phyloP scores from a whole-genome alignment of 2,113 vertebrate species.

The Zosterops pallidus region DNA sequence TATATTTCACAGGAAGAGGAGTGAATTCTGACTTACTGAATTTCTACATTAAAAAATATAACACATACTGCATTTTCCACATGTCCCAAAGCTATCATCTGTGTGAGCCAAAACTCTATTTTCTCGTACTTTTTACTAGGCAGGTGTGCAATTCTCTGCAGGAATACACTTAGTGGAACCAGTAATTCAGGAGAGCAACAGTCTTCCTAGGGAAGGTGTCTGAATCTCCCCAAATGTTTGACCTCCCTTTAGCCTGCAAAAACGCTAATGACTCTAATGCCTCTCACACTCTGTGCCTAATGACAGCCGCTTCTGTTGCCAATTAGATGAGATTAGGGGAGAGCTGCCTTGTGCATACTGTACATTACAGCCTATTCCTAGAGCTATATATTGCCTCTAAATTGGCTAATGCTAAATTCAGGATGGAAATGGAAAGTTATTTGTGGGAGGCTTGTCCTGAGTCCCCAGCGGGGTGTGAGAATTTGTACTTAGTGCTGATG shows the following conservation, averaged over 20 bases:
- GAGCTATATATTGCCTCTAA: conserved; percentile 48
- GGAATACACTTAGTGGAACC: not conserved
- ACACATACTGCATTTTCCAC: not conserved
- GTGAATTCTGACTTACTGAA: not conserved
- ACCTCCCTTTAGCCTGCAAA: not conserved
- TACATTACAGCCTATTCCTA: conserved; percentile 56
- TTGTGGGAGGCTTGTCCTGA: conserved; percentile 38
- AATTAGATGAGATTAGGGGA: conserved; percentile 51
- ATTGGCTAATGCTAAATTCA: conserved; percentile 37
- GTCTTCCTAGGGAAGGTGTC: not conserved
- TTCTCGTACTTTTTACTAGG: not conserved
- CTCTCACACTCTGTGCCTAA: conserved; percentile 28
- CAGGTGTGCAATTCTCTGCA: not conserved
- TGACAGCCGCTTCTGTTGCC: conserved; percentile 36
- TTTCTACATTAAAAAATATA: not conserved
- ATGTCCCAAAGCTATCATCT: not conserved
- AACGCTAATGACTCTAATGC: conserved; percentile 8
- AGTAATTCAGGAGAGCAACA: not conserved
- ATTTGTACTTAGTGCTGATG: conserved; percentile 33
- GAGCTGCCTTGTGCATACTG: conserved; percentile 47
- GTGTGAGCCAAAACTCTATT: not conserved
- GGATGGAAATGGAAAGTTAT: conserved; percentile 54
- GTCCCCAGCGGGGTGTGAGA: conserved; percentile 35
- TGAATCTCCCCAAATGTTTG: not conserved
- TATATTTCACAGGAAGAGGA: not conserved